phyloP scores from a whole-genome alignment of 1,140 invertebrate genomes.

The Lepeophtheirus salmonis region DNA sequence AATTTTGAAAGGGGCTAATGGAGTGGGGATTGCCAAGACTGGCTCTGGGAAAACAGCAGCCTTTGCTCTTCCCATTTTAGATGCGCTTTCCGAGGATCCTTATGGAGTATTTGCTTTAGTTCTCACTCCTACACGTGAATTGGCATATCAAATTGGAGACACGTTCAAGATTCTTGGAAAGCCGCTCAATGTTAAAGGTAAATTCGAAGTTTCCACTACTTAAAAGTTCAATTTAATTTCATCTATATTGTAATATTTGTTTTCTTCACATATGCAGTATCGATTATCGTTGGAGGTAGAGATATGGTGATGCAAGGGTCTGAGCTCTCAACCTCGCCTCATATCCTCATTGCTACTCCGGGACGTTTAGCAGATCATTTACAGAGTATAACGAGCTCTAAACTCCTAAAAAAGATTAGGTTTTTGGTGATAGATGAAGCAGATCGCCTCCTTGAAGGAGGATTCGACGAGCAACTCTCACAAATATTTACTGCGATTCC shows the following conservation, averaged over 20 bases:
- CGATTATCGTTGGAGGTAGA: conserved; percentile 73
- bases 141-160: conserved; percentile 76
- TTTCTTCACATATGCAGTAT: neutral
- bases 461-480: conserved; percentile 33
- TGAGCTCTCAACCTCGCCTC: conserved; percentile 63
- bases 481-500: conserved; percentile 63
- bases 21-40: conserved; percentile 87
- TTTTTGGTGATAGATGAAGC: conserved; percentile 84
- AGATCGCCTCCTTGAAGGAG: conserved; percentile 58
- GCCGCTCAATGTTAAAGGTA: conserved; percentile 55
- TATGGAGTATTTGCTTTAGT: conserved; percentile 87
- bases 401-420: conserved; percentile 47
- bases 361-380: conserved; percentile 70
- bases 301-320: conserved; percentile 71
- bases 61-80: conserved; percentile 85
- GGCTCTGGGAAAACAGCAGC: conserved; percentile 94
- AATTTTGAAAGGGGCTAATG: conserved; percentile 62
- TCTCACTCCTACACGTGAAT: conserved; percentile 83
- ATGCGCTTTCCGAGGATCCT: conserved; percentile 72
- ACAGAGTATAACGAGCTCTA: conserved; percentile 45
- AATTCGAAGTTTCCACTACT: too few relatives aligned
- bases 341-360: conserved; percentile 84
- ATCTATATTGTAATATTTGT: too few relatives aligned
- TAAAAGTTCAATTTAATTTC: too few relatives aligned
- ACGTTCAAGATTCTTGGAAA: conserved; percentile 77